Conservation (phyloP, 2,888 invertebrate species). For the Scaeva pyrastri region DNA sequence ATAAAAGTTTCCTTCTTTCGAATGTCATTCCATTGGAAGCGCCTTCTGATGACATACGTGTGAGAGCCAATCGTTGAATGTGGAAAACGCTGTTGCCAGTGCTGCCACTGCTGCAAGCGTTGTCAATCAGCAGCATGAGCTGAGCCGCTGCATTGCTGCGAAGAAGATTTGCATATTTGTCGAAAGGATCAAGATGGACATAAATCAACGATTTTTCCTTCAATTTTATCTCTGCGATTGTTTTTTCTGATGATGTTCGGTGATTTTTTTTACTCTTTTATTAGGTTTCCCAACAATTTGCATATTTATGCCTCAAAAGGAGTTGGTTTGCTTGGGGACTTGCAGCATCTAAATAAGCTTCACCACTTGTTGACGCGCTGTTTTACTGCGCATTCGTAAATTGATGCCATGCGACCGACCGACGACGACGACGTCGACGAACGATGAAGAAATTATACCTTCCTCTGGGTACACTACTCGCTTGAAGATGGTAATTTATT, state of each 20-base stretch:
- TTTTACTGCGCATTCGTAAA: slow-evolving; percentile 61
- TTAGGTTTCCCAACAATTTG: slow-evolving; percentile 54
- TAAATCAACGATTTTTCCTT: slow-evolving; percentile 61
- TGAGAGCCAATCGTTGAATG: slow-evolving; percentile 13
- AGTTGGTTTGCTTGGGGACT: slow-evolving; percentile 20
- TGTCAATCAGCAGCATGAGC: slow-evolving; percentile 68
- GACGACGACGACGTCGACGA: not conserved
- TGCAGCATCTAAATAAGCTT: slow-evolving; percentile 11
- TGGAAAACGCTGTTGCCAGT: slow-evolving; percentile 31
- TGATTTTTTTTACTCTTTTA: slow-evolving; percentile 21
- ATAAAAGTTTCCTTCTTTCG: slow-evolving; percentile 46
- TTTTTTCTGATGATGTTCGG: slow-evolving; percentile 33
- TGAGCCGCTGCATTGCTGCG: not conserved
- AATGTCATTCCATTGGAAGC: slow-evolving; percentile 39
- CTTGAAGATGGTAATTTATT: slow-evolving; percentile 70
- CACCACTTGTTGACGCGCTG: slow-evolving; percentile 64
- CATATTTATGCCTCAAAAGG: slow-evolving; percentile 67
- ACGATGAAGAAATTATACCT: slow-evolving; percentile 68
- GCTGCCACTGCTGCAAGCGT: slow-evolving; percentile 36
- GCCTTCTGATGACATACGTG: slow-evolving; percentile 40
- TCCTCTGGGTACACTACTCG: slow-evolving; percentile 10
- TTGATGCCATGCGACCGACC: slow-evolving; percentile 35
- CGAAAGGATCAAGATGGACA: slow-evolving; percentile 69
- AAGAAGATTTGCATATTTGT: slow-evolving; percentile 72
- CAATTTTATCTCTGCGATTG: slow-evolving; percentile 29